Base-by-base conservation (phyloP, 1,140 invertebrate genomes). In the Saccostrea echinata region DNA sequence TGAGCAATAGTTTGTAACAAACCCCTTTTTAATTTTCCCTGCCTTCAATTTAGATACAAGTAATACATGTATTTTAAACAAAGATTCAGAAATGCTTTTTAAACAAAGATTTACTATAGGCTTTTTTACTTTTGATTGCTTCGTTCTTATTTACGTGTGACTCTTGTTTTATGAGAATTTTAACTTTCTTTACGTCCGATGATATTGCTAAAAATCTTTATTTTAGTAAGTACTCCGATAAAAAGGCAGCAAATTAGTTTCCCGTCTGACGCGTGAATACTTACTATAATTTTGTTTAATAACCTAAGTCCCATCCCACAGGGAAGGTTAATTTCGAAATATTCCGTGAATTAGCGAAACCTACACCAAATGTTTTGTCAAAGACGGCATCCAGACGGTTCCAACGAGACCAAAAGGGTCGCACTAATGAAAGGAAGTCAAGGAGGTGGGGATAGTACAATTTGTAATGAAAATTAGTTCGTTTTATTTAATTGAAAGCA, bases 401-500 rank as follows among this genome's bases (percentile, higher is more conserved):
- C 24, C 68, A 76, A 76, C 68, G 64, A 76, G 68, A 76, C 68
- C 24, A 76, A 76, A 76, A 76, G 68, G 68, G 68, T 76, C 68
- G 68, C 68, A 30, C 68, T 76, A 76, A 76, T 76, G 68, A 76
- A 76, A 76, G 30, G 68, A 76, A 76, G 68, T 76, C 27, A 76
- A 30, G 68, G 27, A 27, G 68, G 68, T 33, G 68, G 68, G 30
- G 3, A 24, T 24, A 16, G 68, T 30, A 16, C 27, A 76, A 76
- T 76, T 76, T 76, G 68, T 76, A 76, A 76, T 76, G 68, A 76
- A 76, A 76, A 76, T 76, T 76, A 76, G 68, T 76, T 76, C 68
- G 68, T 30, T 76, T 76, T 76, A 76, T 76, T 76, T 76, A 76
- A 76, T 76, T 76, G 68, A 76, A 76, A 76, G 68, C 68, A 76